Base-by-base conservation (phyloP, 2,797 vertebrate genomes). In the Melanotaenia boesemani region DNA sequence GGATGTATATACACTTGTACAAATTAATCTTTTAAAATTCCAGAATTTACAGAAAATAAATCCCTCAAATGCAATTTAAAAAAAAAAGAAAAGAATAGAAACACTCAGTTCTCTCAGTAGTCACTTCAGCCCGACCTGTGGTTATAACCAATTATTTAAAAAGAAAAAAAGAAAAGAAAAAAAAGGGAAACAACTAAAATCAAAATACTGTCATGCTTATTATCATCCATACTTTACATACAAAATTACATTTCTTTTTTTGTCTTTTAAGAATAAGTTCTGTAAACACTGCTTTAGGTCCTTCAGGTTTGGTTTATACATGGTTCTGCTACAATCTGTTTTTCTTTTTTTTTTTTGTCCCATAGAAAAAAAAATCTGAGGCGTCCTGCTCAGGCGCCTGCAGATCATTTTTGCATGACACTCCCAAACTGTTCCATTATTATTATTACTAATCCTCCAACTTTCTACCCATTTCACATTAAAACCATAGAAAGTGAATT, bases 261-360 rank as follows among this genome's bases (percentile, higher is more conserved):
- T 81, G 70, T 80, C 79, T 74, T 81, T 84, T 81, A 91, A 90
- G 84, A 92, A 92, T 90, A 88, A 66, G 85, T 84, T 91, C 83
- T 94, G 92, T 94, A 94, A 94, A 94, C 94, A 94, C 92, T 91
- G 90, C 79, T 89, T 88, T 80, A 80, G 80, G 83, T 93, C 90
- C 89, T 89, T 90, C 85, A 54, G 70, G 56, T 86, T 80, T 32
- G 18, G 50, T 83, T 82, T 48, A 30, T 82, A 75, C 79, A 79
- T 70, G 34, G 72, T 68, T 82, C 70, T 83, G 84, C 81, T 86
- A 83, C 88, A 78, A 74, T 87, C 83, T 82, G 63, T 48, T 60
- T 0, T 34, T n/a, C n/a, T 52, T 22, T 12, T 50, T 32, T 77
- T 77, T 64, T 62, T 55, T 30, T 30, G 30, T 30, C 75, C 34